These are phyloP conservation scores for Clinocottus analis DNA, from an alignment of 2,113 vertebrate genomes.

Conservation along the genomic window DNA sequence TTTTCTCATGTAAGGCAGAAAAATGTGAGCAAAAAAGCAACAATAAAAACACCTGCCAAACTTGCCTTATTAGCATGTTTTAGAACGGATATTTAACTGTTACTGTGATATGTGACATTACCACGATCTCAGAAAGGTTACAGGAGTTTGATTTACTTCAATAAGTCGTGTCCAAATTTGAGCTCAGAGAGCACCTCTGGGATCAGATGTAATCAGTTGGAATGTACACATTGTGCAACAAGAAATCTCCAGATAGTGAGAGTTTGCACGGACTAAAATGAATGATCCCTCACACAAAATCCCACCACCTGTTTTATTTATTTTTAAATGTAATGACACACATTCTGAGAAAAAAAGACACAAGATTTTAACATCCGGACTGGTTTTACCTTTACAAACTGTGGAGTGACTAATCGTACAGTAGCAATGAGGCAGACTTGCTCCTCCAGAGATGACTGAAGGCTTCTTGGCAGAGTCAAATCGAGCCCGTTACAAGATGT, in stretches of 20 bases:
- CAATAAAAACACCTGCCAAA: background rate
- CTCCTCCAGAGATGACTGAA: conserved; percentile 89
- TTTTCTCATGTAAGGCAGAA: background rate
- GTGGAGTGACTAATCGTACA: conserved; percentile 86
- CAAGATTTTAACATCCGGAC: background rate
- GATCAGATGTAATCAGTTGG: conserved; percentile 31
- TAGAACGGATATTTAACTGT: conserved; percentile 1
- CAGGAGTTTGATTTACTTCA: conserved; percentile 8
- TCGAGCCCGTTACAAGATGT: conserved; percentile 88
- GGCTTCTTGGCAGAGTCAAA: conserved; percentile 81
- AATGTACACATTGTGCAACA: conserved; percentile 30
- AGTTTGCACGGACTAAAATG: conserved; percentile 5
- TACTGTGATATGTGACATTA: background rate
- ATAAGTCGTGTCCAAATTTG: conserved; percentile 20
- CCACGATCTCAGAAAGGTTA: background rate
- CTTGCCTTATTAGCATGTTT: no score
- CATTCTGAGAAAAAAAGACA: conserved; percentile 3
- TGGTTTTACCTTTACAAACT: conserved; percentile 87
- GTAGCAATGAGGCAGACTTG: conserved; percentile 92
- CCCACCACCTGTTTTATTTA: background rate
- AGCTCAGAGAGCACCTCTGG: conserved; percentile 9
- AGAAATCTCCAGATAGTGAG: conserved; percentile 8
- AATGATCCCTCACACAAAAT: conserved; percentile 5
- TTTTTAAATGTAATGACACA: background rate
- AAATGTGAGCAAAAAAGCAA: background rate